Conservation (phyloP, 2,797 vertebrate species). For the Hylomyscus alleni region DNA sequence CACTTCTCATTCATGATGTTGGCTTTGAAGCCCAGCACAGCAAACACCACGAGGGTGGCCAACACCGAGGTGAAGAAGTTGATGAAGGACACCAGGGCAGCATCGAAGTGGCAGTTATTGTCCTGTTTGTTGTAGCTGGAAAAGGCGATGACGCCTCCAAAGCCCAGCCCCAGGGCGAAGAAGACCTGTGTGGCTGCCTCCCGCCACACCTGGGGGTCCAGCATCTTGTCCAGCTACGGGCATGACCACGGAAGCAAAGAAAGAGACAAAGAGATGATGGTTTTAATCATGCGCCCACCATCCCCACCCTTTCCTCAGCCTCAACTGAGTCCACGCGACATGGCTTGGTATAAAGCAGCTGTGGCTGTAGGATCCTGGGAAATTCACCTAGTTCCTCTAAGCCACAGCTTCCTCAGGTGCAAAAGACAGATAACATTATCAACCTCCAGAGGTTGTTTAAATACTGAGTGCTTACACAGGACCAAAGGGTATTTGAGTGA, state of each 20-base stretch:
- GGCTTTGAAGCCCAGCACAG: slow-evolving; percentile 98
- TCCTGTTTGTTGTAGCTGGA: slow-evolving; percentile 99
- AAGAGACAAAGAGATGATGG: slow-evolving; percentile 23
- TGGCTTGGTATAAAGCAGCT: not conserved
- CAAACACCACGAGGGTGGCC: slow-evolving; percentile 97
- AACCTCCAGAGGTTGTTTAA: not conserved
- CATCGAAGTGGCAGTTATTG: slow-evolving; percentile 99
- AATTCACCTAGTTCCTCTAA: not conserved
- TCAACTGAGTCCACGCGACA: fast-evolving
- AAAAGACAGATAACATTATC: not conserved
- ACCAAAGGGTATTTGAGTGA: not conserved
- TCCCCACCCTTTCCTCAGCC: not conserved
- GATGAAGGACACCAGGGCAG: slow-evolving; percentile 96
- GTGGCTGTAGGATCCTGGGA: not conserved
- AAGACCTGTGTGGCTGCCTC: slow-evolving; percentile 98
- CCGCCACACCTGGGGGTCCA: slow-evolving; percentile 97
- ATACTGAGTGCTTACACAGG: not conserved
- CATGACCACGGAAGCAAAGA: not conserved
- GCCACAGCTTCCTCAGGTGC: not conserved
- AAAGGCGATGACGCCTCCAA: slow-evolving; percentile 98
- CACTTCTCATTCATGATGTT: slow-evolving; percentile 99
- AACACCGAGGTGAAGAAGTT: slow-evolving; percentile 97
- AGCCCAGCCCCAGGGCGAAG: slow-evolving; percentile 96
- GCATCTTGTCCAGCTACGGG: slow-evolving; percentile 97
- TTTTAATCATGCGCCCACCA: not conserved